Percentiles rank a stretch among this genome's conserved stretches.
These are phyloP conservation scores for Stictocephala bisonia DNA, from an alignment of 2,888 invertebrate genomes.

Conservation along the genomic window DNA sequence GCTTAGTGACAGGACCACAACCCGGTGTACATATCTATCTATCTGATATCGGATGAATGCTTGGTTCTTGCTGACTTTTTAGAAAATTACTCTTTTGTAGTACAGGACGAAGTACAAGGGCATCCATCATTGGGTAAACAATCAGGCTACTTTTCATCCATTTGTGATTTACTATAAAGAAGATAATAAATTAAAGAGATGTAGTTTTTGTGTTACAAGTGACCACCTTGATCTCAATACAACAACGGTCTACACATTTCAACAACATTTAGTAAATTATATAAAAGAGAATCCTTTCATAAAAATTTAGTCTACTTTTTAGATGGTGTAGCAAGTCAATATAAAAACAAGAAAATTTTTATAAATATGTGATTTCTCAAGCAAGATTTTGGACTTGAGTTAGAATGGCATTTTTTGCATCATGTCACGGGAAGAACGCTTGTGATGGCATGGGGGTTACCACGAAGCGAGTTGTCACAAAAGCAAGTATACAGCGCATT, in stretches of 20 bases:
- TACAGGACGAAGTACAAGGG: conserved; percentile 41
- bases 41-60: no score
- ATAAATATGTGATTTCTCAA: conserved; percentile 26
- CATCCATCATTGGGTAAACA: conserved; percentile 29
- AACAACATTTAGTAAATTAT: conserved; percentile 22
- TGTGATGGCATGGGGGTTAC: conserved; percentile 20
- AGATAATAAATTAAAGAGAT: background rate
- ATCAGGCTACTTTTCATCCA: conserved; percentile 16
- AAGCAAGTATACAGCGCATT: conserved; percentile 22
- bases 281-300: conserved; percentile 10
- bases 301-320: conserved; percentile 26
- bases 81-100: conserved; percentile 19
- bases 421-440: conserved; percentile 12
- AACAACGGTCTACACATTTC: background rate
- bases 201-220: conserved; percentile 15
- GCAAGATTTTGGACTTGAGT: conserved; percentile 29
- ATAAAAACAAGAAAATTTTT: conserved; percentile 33
- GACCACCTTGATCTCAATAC: conserved; percentile 24
- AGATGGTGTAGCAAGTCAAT: conserved; percentile 10
- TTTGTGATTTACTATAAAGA: conserved; percentile 33
- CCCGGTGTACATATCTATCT: no score
- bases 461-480: conserved; percentile 28
- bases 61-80: conserved; percentile 1
- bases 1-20: no score
- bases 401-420: conserved; percentile 35